Evolutionary conservation across 2,888 invertebrate species (phyloP).

Genomic region (Marasmarcha lunaedactyla): DNA sequence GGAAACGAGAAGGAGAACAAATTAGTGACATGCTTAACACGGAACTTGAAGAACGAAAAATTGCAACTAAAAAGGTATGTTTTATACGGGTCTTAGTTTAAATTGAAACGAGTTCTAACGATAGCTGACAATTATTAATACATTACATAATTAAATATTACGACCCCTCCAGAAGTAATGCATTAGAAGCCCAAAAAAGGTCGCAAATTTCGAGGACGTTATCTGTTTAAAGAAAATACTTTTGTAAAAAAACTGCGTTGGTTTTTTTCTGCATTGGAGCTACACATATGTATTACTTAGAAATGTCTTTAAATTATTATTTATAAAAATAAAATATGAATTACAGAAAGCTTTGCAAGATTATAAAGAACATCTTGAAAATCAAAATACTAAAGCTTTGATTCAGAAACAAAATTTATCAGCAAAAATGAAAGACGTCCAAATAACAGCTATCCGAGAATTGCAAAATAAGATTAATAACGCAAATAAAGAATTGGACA

Average conservation of each 20-base stretch:
- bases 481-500: constrained; percentile 36
- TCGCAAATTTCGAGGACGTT: no score
- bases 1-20: constrained; percentile 30
- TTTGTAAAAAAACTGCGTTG: no score
- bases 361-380: not conserved
- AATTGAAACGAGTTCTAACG: constrained; percentile 38
- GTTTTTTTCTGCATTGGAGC: no score
- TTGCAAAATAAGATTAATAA: constrained; percentile 30
- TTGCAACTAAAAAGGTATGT: constrained; percentile 29
- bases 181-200: no score
- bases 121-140: constrained; percentile 29
- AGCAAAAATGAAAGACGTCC: not conserved
- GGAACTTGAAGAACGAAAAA: constrained; percentile 26
- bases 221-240: no score
- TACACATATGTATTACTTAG: no score
- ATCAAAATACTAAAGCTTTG: no score
- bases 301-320: no score
- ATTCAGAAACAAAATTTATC: not conserved
- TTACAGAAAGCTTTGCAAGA: not conserved
- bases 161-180: no score
- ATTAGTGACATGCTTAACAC: constrained; percentile 25
- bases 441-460: constrained; percentile 28
- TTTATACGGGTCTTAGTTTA: constrained; percentile 4
- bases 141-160: no score
- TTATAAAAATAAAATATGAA: no score